phyloP scores from a whole-genome alignment of 2,113 vertebrate genomes.

The Chloropsis hardwickii region DNA sequence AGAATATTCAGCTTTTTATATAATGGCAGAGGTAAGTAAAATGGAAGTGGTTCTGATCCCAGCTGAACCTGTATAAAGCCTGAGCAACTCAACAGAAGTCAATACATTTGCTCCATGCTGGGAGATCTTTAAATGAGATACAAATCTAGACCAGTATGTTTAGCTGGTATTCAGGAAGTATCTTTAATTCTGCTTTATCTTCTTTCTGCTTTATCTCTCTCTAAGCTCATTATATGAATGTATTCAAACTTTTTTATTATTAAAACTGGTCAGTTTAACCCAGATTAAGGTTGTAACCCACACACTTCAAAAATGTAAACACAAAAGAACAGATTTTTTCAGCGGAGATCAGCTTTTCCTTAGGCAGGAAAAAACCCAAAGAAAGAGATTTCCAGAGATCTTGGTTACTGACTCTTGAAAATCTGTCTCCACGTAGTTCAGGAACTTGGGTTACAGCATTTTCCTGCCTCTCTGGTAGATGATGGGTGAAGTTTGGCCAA shows the following conservation, averaged over 20 bases:
- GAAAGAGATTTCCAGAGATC: neutral
- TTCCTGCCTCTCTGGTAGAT: neutral
- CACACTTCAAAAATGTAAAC: constrained; percentile 39
- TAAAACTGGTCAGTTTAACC: constrained; percentile 45
- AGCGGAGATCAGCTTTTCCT: neutral
- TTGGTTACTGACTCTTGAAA: neutral
- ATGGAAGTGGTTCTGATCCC: neutral
- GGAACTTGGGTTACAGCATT: neutral
- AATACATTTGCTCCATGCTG: neutral
- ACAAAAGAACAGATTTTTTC: constrained; percentile 16
- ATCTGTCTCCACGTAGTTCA: neutral
- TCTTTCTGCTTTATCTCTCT: constrained; percentile 50
- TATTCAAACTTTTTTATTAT: constrained; percentile 54
- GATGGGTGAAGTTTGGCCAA: neutral
- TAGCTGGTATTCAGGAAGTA: constrained; percentile 31
- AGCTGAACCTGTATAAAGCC: neutral
- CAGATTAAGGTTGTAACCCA: constrained; percentile 49
- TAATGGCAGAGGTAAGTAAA: neutral
- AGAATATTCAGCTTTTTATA: neutral
- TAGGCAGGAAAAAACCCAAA: neutral
- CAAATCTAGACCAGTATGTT: constrained; percentile 31
- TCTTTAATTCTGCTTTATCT: constrained; percentile 61
- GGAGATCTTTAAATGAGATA: constrained; percentile 40
- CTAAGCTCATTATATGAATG: constrained; percentile 57
- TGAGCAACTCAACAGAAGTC: neutral